Evolutionary conservation across 2,113 vertebrate species (phyloP), one percentile per base, ranked within the genome.

Genomic region (Bos javanicus): DNA sequence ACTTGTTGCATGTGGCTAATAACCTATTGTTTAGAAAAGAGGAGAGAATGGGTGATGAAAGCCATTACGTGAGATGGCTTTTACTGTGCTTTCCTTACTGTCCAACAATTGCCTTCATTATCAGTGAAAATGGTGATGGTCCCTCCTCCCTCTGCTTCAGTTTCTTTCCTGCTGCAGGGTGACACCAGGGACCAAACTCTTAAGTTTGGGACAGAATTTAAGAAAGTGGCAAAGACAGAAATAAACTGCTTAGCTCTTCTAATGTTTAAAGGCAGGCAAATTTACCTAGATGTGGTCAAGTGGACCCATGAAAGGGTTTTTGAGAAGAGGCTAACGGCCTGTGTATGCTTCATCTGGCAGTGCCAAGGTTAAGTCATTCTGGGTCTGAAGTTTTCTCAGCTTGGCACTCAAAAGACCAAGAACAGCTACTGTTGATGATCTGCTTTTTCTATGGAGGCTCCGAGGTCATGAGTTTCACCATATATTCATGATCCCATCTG

Each of bases 11-110:
- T 56, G 76, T 43, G 50, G 78, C 87, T 96, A 95, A 96, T 96
- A 95, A 90, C 56, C 43, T 84, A 80, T n/a, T 97, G 83, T 96
- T 96, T 83, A 96, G 92, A 57, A 93, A 96, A 94, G 71, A 33
- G 50, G 76, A 43, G 59, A 50, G 56, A 89, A 82, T 16, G 54
- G 33, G 10, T 83, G 96, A 93, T 91, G 83, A 83, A 86, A 94
- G 62, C 36, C 54, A 91, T 91, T 91, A 46, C 1, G 9, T 11
- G 67, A 57, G 48, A 56, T 43, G n/a, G 83, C 60, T 87, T 89
- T 92, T 60, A 90, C 4, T 60, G n/a, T 48, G 30, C 46, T 81
- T 89, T 39, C n/a, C 80, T 92, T 23, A 90, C 56, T 0, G 0
- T 60, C 59, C 6, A 82, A 83, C 93, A 93, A 97, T 80, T 46